phyloP scores from a whole-genome alignment of 2,797 vertebrate genomes.

The Pteropus rufus region DNA sequence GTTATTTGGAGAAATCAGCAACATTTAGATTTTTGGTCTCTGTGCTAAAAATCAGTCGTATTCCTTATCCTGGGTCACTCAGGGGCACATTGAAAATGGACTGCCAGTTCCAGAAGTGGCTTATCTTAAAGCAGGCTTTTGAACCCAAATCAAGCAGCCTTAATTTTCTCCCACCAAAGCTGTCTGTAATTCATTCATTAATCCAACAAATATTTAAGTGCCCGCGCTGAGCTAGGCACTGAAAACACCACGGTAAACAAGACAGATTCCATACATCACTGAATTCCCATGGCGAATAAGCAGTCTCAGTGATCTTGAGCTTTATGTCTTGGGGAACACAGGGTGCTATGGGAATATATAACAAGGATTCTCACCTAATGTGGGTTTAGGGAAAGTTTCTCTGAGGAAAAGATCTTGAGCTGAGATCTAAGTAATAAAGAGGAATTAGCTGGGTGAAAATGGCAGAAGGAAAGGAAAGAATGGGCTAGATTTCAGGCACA shows the following conservation, averaged over 20 bases:
- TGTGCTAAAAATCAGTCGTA: background rate
- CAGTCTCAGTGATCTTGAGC: background rate
- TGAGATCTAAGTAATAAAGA: background rate
- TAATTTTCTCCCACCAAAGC: background rate
- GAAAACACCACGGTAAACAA: background rate
- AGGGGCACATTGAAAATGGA: background rate
- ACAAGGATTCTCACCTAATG: background rate
- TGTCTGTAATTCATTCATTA: background rate
- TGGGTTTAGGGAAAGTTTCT: background rate
- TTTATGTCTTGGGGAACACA: background rate
- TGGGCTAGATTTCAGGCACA: background rate
- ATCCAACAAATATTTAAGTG: background rate
- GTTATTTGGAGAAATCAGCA: background rate
- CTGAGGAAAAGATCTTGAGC: background rate
- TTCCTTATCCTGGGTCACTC: background rate
- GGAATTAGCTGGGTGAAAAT: background rate
- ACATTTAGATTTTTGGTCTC: background rate
- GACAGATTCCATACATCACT: background rate
- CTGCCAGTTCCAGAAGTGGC: background rate
- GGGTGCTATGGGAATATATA: background rate
- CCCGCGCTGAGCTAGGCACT: background rate
- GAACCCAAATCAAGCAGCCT: background rate
- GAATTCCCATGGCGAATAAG: background rate
- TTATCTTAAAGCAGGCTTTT: background rate
- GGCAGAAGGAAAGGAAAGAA: background rate